These are phyloP conservation scores for Odontophorus gujanensis DNA, from an alignment of 2,113 vertebrate species.

Conservation along the genomic window DNA sequence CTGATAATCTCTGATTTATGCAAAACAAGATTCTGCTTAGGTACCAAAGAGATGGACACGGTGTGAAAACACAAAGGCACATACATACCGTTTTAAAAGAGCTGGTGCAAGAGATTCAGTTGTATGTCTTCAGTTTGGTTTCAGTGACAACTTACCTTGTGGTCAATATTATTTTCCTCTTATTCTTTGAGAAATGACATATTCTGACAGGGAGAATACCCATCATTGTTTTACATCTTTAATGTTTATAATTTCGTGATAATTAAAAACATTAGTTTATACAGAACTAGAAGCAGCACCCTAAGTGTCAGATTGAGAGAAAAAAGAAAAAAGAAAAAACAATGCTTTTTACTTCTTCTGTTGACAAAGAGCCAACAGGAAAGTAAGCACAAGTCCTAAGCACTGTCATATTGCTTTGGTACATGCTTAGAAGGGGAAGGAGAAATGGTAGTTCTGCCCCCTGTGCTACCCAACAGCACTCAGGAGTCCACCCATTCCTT, in stretches of 20 bases:
- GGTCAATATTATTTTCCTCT: background rate
- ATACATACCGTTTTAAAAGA: background rate
- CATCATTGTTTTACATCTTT: background rate
- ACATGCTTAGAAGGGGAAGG: background rate
- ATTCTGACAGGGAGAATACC: background rate
- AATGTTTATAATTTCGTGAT: background rate
- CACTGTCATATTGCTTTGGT: background rate
- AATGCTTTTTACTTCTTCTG: background rate
- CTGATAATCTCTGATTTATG: background rate
- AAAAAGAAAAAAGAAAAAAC: background rate
- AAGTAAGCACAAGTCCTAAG: background rate
- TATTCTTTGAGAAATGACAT: background rate
- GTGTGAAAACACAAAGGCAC: background rate
- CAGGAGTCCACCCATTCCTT: background rate
- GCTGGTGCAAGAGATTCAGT: background rate
- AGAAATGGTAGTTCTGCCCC: background rate
- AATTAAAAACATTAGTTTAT: background rate
- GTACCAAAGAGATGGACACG: background rate
- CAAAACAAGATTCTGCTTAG: background rate
- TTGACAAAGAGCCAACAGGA: background rate
- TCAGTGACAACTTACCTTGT: background rate
- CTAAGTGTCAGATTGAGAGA: rapidly evolving
- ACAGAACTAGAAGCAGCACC: background rate
- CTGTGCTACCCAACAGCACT: rapidly evolving
- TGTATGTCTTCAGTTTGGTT: background rate